Conservation (phyloP, 35 echinoderm and acorn worm species). For the Patiria miniata region DNA sequence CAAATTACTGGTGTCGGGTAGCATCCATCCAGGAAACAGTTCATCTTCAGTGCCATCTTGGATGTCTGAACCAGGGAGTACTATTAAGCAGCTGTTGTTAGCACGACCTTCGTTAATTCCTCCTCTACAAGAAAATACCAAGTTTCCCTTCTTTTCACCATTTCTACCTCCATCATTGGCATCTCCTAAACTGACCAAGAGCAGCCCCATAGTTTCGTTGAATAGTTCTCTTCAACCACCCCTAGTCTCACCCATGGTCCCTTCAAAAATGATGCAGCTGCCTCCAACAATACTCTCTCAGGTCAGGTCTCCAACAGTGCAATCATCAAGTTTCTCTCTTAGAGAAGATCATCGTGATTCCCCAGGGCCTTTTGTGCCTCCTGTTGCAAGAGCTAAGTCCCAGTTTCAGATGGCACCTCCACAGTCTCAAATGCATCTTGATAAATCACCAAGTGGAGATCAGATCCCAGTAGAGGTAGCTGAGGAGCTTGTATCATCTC, state of each 20-base stretch:
- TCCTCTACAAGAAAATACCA: constrained; percentile 33
- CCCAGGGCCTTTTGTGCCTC: constrained; percentile 22
- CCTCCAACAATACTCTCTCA: constrained; percentile 83
- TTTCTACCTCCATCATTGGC: constrained; percentile 86
- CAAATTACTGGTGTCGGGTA: constrained; percentile 1
- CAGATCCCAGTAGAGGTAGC: neutral
- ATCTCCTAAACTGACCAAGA: constrained; percentile 61
- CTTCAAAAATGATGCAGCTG: constrained; percentile 86
- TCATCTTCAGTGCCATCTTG: neutral
- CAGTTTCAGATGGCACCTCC: constrained; percentile 9
- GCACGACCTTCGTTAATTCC: constrained; percentile 69
- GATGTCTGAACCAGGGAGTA: constrained; percentile 44
- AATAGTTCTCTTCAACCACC: constrained; percentile 32
- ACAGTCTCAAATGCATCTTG: neutral
- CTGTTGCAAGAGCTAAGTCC: constrained; percentile 32
- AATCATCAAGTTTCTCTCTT: neutral
- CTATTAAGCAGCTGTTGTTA: constrained; percentile 80
- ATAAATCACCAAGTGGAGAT: constrained; percentile 19
- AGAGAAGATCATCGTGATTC: neutral
- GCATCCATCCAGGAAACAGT: neutral
- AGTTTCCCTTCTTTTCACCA: constrained; percentile 60
- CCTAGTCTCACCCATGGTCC: constrained; percentile 86
- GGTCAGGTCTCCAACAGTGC: constrained; percentile 37
- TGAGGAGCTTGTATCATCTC: constrained; percentile 31
- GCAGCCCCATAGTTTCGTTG: constrained; percentile 37